Evolutionary conservation across 2,888 invertebrate genomes (phyloP), one percentile per base, ranked within the genome.

Genomic region (Drosophila longiperda): DNA sequence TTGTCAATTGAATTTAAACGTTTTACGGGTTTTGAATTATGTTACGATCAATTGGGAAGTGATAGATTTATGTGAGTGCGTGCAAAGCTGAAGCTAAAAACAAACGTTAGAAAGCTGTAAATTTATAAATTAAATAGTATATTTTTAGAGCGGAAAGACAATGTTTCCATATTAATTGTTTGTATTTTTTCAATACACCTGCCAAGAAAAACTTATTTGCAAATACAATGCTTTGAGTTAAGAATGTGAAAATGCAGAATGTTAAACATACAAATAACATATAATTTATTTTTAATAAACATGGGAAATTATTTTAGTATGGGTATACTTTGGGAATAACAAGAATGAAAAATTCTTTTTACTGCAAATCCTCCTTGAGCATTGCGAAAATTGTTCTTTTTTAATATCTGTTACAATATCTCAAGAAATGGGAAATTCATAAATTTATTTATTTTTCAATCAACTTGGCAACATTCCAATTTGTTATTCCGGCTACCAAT

Each of bases 31-130:
- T 81, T 85, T 85, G 72, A 87, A 85, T 87, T 78, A 73, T 74
- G 55, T 57, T 72, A 17, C 36, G 38, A 62, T 50, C 49, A 60
- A 59, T 72, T 61, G 75, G 75, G 65, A 77, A 82, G 81, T 87
- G 90, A 86, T 67, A 73, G 83, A 87, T 86, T 86, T 89, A 89
- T 89, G 89, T 69, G 73, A 68, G 68, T 70, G 74, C 87, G 86
- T 87, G 86, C 73, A 40, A 57, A 53, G 52, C 52, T 20, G 33
- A 45, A 57, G 3, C 38, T 29, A 45, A 45, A 54, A 34, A n/a
- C 33, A 61, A 36, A 8, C 11, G 26, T 38, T 79, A 54, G 80
- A 77, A 77, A 70, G 69, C 55, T 52, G 33, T 67, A 36, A 32
- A 68, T 32, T 38, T 23, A 32, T 53, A 52, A 23, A 36, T n/a